Evolutionary conservation across 2,797 vertebrate genomes (phyloP), one percentile per base, ranked within the genome.

Genomic region (Gymnothorax javanicus): DNA sequence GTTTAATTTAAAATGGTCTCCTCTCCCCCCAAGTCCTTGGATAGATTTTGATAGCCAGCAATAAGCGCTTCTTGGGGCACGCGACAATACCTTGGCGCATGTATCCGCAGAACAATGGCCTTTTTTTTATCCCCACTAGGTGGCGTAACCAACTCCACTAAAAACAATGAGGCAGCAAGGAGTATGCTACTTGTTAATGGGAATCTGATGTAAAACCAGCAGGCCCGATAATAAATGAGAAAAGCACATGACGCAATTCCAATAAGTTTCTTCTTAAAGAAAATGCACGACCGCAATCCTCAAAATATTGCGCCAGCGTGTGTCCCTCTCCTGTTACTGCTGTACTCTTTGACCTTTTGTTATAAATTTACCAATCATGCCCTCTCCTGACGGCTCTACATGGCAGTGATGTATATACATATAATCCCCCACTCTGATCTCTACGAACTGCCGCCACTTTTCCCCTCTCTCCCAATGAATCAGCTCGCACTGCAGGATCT

Each of bases 121-220:
- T 17, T 15, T 43, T 43, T 59, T 85, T 58, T 79, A 25, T 0
- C 3, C 52, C 86, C 91, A 90, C 91, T 89, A 91, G 92, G 91
- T 91, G 92, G 91, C 88, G 89, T 87, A 88, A 90, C 73, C 88
- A 90, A 71, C 85, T 88, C 90, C 89, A 84, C 56, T 79, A 60
- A 84, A 52, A 84, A n/a, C 43, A 57, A 15, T n/a, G 50, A 27
- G 83, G 7, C 58, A 82, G 62, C 25, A 83, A 23, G 52, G 33
- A 56, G 15, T 54, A 6, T 9, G 33, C 79, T 59, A 52, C 64
- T 20, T 56, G 52, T 56, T 50, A 81, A 56, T 56, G 52, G n/a
- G 77, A 56, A 81, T 23, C 73, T 57, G 60, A 87, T 82, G 85
- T 84, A 87, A 82, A 86, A 84, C n/a, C 86, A 75, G 85, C 23